A percentile compares a stretch with the other conserved stretches of the same genome.
phyloP scores from a whole-genome alignment of 1,140 invertebrate species.

The Elymnias hypermnestra region DNA sequence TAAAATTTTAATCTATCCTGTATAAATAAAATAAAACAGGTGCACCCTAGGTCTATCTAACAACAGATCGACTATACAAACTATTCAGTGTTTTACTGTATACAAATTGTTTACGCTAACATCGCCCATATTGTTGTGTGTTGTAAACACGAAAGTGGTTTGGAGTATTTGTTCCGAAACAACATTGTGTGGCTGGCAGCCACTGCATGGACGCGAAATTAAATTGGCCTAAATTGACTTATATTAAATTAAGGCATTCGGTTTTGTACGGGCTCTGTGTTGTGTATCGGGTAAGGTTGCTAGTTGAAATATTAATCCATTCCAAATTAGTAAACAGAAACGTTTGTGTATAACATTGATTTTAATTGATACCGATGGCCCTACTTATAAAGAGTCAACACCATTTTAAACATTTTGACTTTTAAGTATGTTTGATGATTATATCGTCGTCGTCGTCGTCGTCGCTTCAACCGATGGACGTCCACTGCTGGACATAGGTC shows the following conservation, averaged over 20 bases:
- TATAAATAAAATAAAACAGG: too few relatives aligned
- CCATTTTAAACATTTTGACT: too few relatives aligned
- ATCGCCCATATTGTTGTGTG: slow-evolving; percentile 15
- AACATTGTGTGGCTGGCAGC: slow-evolving; percentile 23
- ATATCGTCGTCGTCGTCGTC: too few relatives aligned
- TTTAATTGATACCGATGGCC: too few relatives aligned
- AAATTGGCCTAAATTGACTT: slow-evolving; percentile 72
- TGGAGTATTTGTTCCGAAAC: slow-evolving; percentile 17
- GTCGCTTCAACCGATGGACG: too few relatives aligned
- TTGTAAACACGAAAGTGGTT: slow-evolving; percentile 24
- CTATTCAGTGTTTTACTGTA: slow-evolving; percentile 10
- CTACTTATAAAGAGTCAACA: too few relatives aligned
- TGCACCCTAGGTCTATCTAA: background rate
- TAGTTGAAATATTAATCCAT: slow-evolving; percentile 20
- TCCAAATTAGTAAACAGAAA: slow-evolving; percentile 9
- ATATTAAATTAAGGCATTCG: slow-evolving; percentile 69
- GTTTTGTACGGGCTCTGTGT: slow-evolving; percentile 53
- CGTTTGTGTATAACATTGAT: too few relatives aligned
- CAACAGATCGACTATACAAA: slow-evolving; percentile 10
- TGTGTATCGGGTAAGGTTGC: slow-evolving; percentile 23
- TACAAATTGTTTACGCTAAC: slow-evolving; percentile 20
- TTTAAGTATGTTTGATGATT: too few relatives aligned
- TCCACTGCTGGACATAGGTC: too few relatives aligned
- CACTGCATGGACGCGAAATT: slow-evolving; percentile 58
- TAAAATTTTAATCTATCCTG: too few relatives aligned